Evolutionary conservation across 2,797 vertebrate species (phyloP).

Genomic region (Poecilia wingei): DNA sequence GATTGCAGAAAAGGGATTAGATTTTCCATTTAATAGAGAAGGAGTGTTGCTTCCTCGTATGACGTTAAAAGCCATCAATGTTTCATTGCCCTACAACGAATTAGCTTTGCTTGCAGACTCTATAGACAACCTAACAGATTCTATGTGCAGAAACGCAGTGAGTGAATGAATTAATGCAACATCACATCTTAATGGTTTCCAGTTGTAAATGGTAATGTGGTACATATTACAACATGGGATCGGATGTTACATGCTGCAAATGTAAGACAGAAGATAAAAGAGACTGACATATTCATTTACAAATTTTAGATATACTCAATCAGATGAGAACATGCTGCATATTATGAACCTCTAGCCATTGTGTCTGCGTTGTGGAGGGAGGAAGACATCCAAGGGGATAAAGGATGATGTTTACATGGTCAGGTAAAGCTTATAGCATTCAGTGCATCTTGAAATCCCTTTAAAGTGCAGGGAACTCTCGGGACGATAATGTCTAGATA

Average conservation of each 20-base stretch:
- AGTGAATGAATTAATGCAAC: conserved; percentile 35
- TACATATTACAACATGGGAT: conserved; percentile 6
- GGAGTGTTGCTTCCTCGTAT: conserved; percentile 47
- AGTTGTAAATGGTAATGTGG: conserved; percentile 25
- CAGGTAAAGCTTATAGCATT: conserved; percentile 28
- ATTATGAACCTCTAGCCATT: neutral
- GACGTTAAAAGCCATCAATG: conserved; percentile 48
- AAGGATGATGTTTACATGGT: conserved; percentile 18
- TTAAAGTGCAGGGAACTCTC: conserved; percentile 35
- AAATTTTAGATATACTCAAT: conserved; percentile 16
- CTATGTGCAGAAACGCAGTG: conserved; percentile 25
- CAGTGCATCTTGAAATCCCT: conserved; percentile 27
- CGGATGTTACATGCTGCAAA: conserved; percentile 12
- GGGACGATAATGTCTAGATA: conserved; percentile 33
- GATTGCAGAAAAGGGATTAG: conserved; percentile 41
- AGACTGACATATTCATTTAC: conserved; percentile 9
- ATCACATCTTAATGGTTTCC: conserved; percentile 34
- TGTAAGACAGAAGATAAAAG: conserved; percentile 21
- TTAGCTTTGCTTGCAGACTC: conserved; percentile 23
- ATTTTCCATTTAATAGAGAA: conserved; percentile 52
- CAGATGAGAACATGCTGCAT: conserved; percentile 5
- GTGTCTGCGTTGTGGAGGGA: conserved; percentile 4
- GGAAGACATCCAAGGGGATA: conserved; percentile 12
- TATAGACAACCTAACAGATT: conserved; percentile 42
- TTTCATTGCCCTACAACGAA: conserved; percentile 46